Percentiles rank a stretch among this genome's conserved stretches.
These are phyloP conservation scores for Craseonycteris thonglongyai DNA, from an alignment of 2,113 vertebrate species.

Conservation along the genomic window DNA sequence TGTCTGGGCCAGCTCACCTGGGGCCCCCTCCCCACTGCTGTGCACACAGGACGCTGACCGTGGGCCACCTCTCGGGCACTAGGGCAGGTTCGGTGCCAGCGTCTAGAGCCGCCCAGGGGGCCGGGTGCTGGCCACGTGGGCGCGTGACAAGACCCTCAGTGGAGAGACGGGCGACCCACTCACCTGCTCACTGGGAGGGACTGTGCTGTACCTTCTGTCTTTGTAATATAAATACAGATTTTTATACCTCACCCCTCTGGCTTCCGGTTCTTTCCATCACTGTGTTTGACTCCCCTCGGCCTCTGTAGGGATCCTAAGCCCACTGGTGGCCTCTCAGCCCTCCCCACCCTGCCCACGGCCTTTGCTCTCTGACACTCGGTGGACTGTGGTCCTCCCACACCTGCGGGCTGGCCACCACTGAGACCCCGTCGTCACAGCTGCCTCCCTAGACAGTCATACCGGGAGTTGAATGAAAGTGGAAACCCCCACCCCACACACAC, in stretches of 20 bases:
- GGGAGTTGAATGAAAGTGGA: too few species aligned
- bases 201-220: constrained; percentile 84
- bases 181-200: constrained; percentile 71
- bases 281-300: not conserved
- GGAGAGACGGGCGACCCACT: not conserved
- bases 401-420: fast-evolving
- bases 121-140: constrained; percentile 29
- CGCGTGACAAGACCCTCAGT: not conserved
- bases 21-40: not conserved
- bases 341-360: not conserved
- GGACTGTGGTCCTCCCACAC: not conserved
- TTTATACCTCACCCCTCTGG: constrained; percentile 84
- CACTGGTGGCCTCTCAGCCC: not conserved
- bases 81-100: constrained; percentile 85
- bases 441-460: not conserved
- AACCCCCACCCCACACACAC: not conserved
- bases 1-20: not conserved
- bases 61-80: not conserved
- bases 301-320: not conserved
- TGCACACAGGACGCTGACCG: not conserved
- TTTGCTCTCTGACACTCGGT: not conserved
- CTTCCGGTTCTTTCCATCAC: constrained; percentile 24
- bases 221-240: constrained; percentile 92
- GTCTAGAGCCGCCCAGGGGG: constrained; percentile 49
- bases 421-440: not conserved